Base-by-base conservation (phyloP, 1,140 invertebrate species). In the Drosophila parabipectinata region DNA sequence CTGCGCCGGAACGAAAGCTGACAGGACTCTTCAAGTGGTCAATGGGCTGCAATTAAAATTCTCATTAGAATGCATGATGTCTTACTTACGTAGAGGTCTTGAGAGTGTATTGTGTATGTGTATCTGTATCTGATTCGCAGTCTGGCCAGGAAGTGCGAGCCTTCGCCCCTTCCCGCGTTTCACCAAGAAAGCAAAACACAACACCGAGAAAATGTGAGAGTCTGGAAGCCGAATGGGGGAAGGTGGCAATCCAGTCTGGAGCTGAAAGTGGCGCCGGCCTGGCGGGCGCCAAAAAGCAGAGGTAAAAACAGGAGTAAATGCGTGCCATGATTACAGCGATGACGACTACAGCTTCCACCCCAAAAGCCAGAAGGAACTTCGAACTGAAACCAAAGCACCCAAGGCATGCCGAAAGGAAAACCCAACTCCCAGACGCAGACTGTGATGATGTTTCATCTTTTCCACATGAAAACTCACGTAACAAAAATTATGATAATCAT, bases 401-500 rank as follows among this genome's bases (percentile, higher is more conserved):
- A 53, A 39, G 50, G 67, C 59, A 62, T 44, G 10, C 8, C 18
- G 48, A 9, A 50, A 60, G 63, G 45, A 48, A 51, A 12, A 14
- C 21, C 30, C 54, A 24, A 66, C 39, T n/a, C n/a, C 14, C 28
- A 54, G 72, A 58, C 60, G 44, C 44, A 47, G 44, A 44, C 82
- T 64, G 85, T 79, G 89, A 91, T 91, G 90, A 91, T 91, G 89
- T 91, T 91, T 91, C 90, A 91, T 91, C 90, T 91, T 91, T 91
- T 91, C 90, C 90, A 91, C 89, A 91, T 91, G 90, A 91, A 90
- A 91, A 91, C 90, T 90, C 84, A 89, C 90, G 90, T 91, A 91
- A 91, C 84, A 81, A 91, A 91, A 91, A 91, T 91, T 91, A 91
- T 91, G 90, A 91, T 91, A 90, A 91, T 91, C 90, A 91, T 91